Conservation (phyloP, 2,113 vertebrate species). For the Psettodes erumei region DNA sequence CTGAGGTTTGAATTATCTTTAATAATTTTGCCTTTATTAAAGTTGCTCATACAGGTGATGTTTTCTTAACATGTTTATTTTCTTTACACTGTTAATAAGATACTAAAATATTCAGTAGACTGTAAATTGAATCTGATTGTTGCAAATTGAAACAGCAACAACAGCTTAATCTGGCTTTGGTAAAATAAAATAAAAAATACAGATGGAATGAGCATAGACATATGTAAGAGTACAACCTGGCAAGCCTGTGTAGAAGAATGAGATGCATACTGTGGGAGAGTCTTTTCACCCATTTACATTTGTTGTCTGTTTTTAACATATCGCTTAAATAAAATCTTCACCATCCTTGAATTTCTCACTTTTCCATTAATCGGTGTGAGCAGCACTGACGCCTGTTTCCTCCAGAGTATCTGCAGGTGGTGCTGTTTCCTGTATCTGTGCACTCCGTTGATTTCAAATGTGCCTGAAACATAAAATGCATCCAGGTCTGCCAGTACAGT, state of each 20-base stretch:
- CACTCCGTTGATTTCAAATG: background rate
- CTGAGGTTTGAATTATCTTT: background rate
- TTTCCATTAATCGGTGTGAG: background rate
- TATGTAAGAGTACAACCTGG: background rate
- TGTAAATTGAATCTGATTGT: background rate
- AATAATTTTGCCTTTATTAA: background rate
- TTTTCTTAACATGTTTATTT: background rate
- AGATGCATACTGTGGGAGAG: background rate
- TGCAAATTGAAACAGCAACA: background rate
- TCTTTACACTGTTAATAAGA: background rate
- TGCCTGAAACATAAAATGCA: background rate
- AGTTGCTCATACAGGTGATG: no score
- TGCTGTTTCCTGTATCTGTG: background rate
- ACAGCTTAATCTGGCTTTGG: background rate
- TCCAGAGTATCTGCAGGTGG: background rate
- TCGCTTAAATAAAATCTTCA: background rate
- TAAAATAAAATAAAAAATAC: background rate
- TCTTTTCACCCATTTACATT: background rate
- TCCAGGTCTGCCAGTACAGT: background rate
- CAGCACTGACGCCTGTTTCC: background rate
- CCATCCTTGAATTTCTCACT: background rate
- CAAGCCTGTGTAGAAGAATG: background rate
- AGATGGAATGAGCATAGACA: background rate
- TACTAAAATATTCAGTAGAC: background rate
- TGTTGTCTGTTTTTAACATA: background rate